A percentile compares a stretch with the other conserved stretches of the same genome.
Evolutionary conservation across 1,140 invertebrate species (phyloP).

Genomic region (Saccostrea cuccullata): DNA sequence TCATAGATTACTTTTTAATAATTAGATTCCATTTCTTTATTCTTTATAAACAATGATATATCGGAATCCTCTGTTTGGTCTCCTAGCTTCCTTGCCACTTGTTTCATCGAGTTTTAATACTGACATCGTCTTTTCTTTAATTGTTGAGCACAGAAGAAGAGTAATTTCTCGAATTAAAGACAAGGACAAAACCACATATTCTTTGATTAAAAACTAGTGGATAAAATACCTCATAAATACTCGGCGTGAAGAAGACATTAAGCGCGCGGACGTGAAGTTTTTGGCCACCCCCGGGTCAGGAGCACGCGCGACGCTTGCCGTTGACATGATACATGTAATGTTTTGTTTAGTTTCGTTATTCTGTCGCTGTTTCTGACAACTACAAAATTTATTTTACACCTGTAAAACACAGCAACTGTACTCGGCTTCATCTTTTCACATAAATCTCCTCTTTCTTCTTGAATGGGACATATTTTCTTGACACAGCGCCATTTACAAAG

Average conservation of each 20-base stretch:
- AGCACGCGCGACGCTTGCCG: not conserved
- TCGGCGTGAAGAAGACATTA: not conserved
- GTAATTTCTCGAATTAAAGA: too few relatives aligned
- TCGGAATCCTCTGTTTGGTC: too few relatives aligned
- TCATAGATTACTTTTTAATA: too few relatives aligned
- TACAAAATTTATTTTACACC: constrained; percentile 31
- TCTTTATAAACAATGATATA: too few relatives aligned
- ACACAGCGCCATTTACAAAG: not conserved
- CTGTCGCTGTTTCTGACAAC: constrained; percentile 18
- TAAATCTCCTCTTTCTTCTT: constrained; percentile 2
- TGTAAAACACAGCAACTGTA: constrained; percentile 7
- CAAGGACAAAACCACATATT: not conserved
- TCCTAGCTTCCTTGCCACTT: too few relatives aligned
- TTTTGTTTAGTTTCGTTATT: constrained; percentile 17
- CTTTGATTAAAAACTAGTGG: not conserved
- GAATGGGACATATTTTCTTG: not conserved
- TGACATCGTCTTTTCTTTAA: too few relatives aligned
- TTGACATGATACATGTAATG: constrained; percentile 30
- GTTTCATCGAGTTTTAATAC: too few relatives aligned
- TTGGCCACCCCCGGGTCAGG: not conserved
- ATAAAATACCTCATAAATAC: not conserved
- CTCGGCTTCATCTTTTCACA: constrained; percentile 26
- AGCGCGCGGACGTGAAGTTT: not conserved
- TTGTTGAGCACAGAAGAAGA: too few relatives aligned
- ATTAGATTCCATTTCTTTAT: too few relatives aligned